Conservation (phyloP, 2,888 invertebrate genomes). For the Philhelius pedissequus region DNA sequence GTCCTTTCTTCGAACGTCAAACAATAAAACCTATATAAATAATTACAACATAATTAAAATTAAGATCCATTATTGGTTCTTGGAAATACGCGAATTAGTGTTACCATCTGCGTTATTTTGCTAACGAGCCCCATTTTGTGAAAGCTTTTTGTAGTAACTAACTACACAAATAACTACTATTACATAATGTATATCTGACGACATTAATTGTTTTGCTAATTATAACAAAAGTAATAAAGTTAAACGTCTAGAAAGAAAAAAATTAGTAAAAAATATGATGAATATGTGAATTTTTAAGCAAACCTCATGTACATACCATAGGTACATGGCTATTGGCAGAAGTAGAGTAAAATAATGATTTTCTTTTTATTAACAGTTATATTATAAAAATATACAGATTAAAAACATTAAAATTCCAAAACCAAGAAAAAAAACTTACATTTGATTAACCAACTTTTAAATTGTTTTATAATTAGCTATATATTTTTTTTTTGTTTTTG, state of each 20-base stretch:
- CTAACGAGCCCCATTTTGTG: not conserved
- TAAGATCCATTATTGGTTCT: not conserved
- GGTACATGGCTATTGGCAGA: not conserved
- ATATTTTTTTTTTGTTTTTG: not conserved
- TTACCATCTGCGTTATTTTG: too few relatives aligned
- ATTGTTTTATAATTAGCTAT: not conserved
- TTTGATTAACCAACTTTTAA: not conserved
- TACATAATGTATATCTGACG: not conserved
- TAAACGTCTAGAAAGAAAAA: not conserved
- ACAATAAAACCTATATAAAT: not conserved
- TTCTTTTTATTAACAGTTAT: not conserved
- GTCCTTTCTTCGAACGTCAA: not conserved
- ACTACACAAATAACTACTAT: not conserved
- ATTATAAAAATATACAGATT: not conserved
- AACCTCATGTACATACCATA: not conserved
- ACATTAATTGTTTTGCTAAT: not conserved
- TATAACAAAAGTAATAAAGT: not conserved
- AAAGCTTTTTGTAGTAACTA: not conserved
- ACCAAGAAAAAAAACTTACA: not conserved
- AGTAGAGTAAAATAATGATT: not conserved
- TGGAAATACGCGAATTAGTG: too few relatives aligned
- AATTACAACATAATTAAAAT: not conserved
- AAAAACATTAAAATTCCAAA: not conserved
- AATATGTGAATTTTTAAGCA: not conserved
- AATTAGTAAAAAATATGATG: not conserved